phyloP scores from a whole-genome alignment of 2,113 vertebrate genomes.

The Phaethornis superciliosus region DNA sequence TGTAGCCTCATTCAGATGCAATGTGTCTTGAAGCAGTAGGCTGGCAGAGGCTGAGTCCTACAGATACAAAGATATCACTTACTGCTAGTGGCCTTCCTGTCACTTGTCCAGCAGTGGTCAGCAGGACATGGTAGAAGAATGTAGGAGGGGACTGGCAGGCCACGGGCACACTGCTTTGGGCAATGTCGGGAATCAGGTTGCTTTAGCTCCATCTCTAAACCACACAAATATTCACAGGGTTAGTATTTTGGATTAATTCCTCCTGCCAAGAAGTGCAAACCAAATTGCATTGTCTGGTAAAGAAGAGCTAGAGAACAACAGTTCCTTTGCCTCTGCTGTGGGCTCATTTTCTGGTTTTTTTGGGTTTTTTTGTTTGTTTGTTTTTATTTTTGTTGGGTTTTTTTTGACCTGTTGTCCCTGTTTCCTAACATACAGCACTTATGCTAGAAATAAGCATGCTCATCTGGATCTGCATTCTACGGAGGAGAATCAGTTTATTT shows the following conservation, averaged over 20 bases:
- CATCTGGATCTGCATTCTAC: rapidly evolving
- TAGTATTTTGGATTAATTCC: not conserved
- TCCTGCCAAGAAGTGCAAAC: not conserved
- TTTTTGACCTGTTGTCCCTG: rapidly evolving
- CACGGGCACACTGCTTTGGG: not conserved
- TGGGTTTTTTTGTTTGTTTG: not conserved
- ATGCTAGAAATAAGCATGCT: not conserved
- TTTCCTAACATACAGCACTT: not conserved
- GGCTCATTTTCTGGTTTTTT: not conserved
- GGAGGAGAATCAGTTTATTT: not conserved
- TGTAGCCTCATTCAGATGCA: not conserved
- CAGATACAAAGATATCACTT: not conserved
- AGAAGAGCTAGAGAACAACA: not conserved
- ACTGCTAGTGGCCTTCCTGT: not conserved
- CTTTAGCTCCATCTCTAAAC: not conserved
- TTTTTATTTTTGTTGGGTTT: too few species aligned
- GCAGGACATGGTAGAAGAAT: not conserved
- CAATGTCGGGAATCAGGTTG: not conserved
- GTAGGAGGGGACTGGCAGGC: not conserved
- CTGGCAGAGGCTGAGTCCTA: not conserved
- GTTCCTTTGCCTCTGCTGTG: not conserved
- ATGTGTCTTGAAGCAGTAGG: not conserved
- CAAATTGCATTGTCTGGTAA: not conserved
- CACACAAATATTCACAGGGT: not conserved
- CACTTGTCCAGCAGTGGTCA: not conserved